Evolutionary conservation across 2,888 invertebrate species (phyloP).

Genomic region (Acleris holmiana): DNA sequence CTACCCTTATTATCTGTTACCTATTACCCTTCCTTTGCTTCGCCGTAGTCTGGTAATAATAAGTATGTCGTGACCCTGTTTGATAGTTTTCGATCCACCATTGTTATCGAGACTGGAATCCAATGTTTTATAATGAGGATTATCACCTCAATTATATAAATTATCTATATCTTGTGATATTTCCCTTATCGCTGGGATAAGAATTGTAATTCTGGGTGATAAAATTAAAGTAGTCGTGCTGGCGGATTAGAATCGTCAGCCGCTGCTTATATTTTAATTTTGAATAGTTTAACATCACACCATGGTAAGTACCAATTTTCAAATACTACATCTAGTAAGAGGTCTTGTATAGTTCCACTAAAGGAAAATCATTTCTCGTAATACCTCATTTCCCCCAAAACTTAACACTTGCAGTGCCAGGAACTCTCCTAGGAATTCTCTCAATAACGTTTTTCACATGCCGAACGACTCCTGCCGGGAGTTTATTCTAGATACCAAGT

Average conservation of each 20-base stretch:
- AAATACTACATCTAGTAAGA: not conserved
- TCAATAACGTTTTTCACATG: too few relatives aligned
- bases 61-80: too few relatives aligned
- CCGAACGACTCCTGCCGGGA: too few relatives aligned
- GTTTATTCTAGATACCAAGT: too few relatives aligned
- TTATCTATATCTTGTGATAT: conserved; percentile 65
- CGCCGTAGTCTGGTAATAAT: too few relatives aligned
- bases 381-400: not conserved
- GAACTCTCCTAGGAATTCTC: too few relatives aligned
- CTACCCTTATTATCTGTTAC: too few relatives aligned
- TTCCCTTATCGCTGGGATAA: conserved; percentile 69
- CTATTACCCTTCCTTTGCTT: too few relatives aligned
- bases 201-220: conserved; percentile 57
- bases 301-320: conserved; percentile 50
- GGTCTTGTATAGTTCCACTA: too few relatives aligned
- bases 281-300: conserved; percentile 34
- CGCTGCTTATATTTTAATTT: conserved; percentile 47
- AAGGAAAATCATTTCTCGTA: not conserved
- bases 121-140: conserved; percentile 35
- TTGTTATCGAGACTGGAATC: conserved; percentile 51
- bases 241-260: conserved; percentile 61
- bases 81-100: conserved; percentile 44
- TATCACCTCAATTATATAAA: conserved; percentile 51
- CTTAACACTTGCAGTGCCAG: too few relatives aligned
- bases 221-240: conserved; percentile 64